Evolutionary conservation across 37 sponge, comb jelly and placozoan genomes (phyloP).

Genomic region (Spongilla lacustris): DNA sequence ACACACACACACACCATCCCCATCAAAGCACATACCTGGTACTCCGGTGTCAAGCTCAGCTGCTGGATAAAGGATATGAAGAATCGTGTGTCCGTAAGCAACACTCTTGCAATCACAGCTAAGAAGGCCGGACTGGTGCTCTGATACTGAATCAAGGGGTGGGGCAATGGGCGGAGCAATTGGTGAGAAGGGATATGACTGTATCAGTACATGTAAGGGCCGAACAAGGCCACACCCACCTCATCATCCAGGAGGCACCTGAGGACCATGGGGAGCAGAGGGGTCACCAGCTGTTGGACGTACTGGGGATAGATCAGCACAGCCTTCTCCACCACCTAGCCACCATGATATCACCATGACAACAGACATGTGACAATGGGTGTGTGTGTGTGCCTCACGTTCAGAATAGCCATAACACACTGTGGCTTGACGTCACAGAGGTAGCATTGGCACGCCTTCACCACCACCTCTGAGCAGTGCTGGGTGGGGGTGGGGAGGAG

Average conservation of each 20-base stretch:
- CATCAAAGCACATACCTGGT: constrained; percentile 12
- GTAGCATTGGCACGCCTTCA: constrained; percentile 61
- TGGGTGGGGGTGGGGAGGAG: constrained; percentile 1
- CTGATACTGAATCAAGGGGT: constrained; percentile 35
- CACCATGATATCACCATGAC: background rate
- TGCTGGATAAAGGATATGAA: constrained; percentile 60
- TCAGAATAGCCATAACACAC: constrained; percentile 49
- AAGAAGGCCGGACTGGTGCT: constrained; percentile 45
- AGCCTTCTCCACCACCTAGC: constrained; percentile 22
- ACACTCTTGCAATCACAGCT: constrained; percentile 38
- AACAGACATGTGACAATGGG: background rate
- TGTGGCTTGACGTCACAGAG: constrained; percentile 67
- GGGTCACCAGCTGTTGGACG: constrained; percentile 24
- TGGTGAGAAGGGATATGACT: no score
- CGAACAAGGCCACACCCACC: constrained; percentile 5
- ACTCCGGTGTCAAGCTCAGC: constrained; percentile 30
- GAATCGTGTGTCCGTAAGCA: constrained; percentile 40
- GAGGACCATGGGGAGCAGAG: constrained; percentile 37
- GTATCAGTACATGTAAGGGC: no score
- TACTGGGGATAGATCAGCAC: constrained; percentile 47
- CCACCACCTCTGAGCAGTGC: constrained; percentile 44
- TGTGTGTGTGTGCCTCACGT: constrained; percentile 5
- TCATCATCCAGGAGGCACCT: constrained; percentile 35
- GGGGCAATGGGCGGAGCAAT: background rate
- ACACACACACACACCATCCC: background rate